These are phyloP conservation scores for Platalea minor DNA, from an alignment of 2,797 vertebrate genomes.

Conservation along the genomic window DNA sequence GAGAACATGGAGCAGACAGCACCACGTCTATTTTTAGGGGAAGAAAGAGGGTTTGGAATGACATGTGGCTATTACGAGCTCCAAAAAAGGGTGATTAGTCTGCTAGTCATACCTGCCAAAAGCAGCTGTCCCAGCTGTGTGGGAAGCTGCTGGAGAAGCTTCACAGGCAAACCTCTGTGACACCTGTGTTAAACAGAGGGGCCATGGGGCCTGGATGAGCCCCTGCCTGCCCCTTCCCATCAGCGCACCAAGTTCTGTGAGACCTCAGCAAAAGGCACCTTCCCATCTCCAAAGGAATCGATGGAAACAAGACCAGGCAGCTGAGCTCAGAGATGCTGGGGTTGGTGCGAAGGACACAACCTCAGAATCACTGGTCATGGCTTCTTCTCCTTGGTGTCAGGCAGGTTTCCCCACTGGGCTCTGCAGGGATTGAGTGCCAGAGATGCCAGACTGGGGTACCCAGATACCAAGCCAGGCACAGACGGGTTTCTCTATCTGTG, in stretches of 20 bases:
- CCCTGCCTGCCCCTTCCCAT: neutral
- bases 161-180: neutral
- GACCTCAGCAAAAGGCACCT: neutral
- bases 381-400: neutral
- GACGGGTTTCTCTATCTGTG: neutral
- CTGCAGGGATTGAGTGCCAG: neutral
- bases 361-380: neutral
- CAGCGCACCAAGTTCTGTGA: neutral
- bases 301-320: neutral
- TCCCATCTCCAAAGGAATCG: neutral
- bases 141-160: neutral
- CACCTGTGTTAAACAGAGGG: neutral
- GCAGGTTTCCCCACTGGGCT: neutral
- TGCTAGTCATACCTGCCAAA: neutral
- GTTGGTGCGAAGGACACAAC: neutral
- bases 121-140: neutral
- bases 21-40: neutral
- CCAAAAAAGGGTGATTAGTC: neutral
- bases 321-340: neutral
- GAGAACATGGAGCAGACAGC: neutral
- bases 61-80: neutral
- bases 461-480: neutral
- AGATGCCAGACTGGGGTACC: neutral
- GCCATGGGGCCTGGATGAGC: neutral
- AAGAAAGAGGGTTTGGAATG: neutral